Evolutionary conservation across 2,888 invertebrate species (phyloP), one percentile per base, ranked within the genome.

Genomic region (Branchellion lobata): DNA sequence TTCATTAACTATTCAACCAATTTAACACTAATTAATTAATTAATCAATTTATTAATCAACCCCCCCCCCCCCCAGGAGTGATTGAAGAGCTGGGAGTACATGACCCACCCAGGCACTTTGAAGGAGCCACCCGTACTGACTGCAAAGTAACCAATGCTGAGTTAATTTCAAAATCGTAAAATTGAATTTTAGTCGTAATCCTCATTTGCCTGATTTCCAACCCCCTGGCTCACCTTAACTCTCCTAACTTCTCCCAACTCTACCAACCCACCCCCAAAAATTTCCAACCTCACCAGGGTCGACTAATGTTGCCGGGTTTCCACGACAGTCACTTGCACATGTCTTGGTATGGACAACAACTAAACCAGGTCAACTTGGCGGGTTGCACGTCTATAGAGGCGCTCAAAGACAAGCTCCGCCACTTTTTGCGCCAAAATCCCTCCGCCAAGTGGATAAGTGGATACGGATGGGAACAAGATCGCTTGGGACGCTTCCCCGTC

Each of bases 251-350:
- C 21, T 65, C 29, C 29, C 65, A 5, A 5, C 3, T 21, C 21
- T 29, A 40, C 40, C 40, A 40, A 40, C 40, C 40, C 40, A 40
- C 40, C 5, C 40, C 40, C 40, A 5, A 5, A 40, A 8, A 5
- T 8, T 40, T 8, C 65, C 29, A 29, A 5, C n/a, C 65, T 5
- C 27, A 8, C 33, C 31, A 61, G 47, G 81, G 81, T 14, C 57
- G 57, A 36, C 33, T 71, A 11, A 51, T 82, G 21, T 79, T 82
- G 18, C 82, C 83, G 18, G 83, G 83, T 0, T 72, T 83, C 27
- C 82, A 82, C 29, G 83, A 83, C 5, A 80, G 81, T 8, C 83
- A 83, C 71, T 78, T 83, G 2, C 83, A 83, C 73, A 71, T 82
- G 33, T 72, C 71, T n/a, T 31, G 29, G 27, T 34, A 72, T 21